Base-by-base conservation (phyloP, 2,888 invertebrate species). In the Chesias legatella region DNA sequence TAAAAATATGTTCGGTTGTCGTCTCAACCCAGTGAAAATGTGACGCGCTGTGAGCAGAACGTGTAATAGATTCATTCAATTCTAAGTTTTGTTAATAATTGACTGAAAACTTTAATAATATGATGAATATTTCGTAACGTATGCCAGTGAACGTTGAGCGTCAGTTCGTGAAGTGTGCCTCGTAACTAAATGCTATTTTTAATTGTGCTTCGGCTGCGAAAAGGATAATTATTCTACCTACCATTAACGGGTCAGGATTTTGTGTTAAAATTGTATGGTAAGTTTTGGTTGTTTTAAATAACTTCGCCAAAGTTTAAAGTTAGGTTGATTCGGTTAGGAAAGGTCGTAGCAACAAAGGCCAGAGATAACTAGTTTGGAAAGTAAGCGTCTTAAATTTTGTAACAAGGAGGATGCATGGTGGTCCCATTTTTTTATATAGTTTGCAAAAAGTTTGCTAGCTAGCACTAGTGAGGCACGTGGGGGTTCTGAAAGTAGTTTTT, bases 1-100 rank as follows among this genome's bases (percentile, higher is more conserved):
- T 85, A 88, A 85, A 86, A 82, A 82, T 83, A 82, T 79, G 76
- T 79, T 63, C 54, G 55, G 57, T 64, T 17, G 13, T 17, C 60
- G 56, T 56, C 30, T 40, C 40, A 45, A 36, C 29, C 65, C 79
- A 86, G 85, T 86, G 67, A 70, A 76, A 78, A 76, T 64, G 73
- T 68, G 75, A 67, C 75, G 79, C 76, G 64, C 49, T 51, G 60
- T 48, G 45, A 49, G 48, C 40, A 58, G 66, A 58, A 68, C 75
- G 73, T 66, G 65, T 62, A n/a, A n/a, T 43, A 26, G 10, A 52
- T 36, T 45, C 40, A 53, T 44, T 53, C 52, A 48, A 27, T 31
- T 36, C 26, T 32, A 53, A 53, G 45, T 47, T 60, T 50, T 2
- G 5, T 17, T 3, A 17, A 17, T 5, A 2, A 17, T 60, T 57